phyloP scores from a whole-genome alignment of 2,113 vertebrate species.

The Dicerorhinus sumatrensis region DNA sequence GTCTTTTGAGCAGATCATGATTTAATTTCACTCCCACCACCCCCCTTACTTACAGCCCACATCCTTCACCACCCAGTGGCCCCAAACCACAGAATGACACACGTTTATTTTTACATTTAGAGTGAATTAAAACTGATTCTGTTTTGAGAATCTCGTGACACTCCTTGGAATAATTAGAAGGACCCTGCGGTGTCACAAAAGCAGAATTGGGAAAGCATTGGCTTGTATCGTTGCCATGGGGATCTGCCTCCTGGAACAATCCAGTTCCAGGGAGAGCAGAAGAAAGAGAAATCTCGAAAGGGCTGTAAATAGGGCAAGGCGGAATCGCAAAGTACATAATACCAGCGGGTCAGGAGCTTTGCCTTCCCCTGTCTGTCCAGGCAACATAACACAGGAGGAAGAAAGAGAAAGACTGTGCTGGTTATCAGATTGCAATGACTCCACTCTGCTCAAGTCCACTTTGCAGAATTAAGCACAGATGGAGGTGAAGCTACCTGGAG shows the following conservation, averaged over 20 bases:
- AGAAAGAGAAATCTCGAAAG: constrained; percentile 11
- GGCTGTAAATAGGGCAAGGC: not conserved
- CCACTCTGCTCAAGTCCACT: not conserved
- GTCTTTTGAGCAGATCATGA: not conserved
- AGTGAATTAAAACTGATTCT: constrained; percentile 71
- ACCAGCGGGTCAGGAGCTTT: not conserved
- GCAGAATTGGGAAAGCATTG: constrained; percentile 29
- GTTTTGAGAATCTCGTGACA: constrained; percentile 56
- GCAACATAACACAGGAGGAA: not conserved
- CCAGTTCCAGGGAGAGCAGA: constrained; percentile 27
- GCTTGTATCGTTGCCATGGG: constrained; percentile 74
- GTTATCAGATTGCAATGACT: not conserved
- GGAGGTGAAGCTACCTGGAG: not conserved
- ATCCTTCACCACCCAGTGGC: not conserved
- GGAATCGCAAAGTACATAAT: not conserved
- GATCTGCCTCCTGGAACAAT: constrained; percentile 48
- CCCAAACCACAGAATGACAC: constrained; percentile 25
- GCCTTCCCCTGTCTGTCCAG: not conserved
- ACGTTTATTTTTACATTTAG: constrained; percentile 67
- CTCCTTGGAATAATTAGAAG: constrained; percentile 71
- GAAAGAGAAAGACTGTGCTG: not conserved
- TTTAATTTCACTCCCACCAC: not conserved
- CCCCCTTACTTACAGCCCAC: not conserved
- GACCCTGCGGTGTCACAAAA: constrained; percentile 60
- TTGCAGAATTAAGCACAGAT: not conserved